phyloP scores from a whole-genome alignment of 2,888 invertebrate species.

The Pseudanteris insignis region DNA sequence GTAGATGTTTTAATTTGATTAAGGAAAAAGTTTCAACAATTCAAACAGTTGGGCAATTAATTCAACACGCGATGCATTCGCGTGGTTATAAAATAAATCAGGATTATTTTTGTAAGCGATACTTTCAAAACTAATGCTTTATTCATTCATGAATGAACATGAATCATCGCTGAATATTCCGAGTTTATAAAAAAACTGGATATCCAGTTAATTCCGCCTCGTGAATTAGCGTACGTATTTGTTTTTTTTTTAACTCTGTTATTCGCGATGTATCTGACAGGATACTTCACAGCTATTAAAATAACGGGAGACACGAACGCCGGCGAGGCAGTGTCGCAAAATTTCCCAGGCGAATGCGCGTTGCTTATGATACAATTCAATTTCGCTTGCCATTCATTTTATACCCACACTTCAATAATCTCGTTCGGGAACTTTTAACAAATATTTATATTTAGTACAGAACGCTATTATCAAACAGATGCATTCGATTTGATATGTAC shows the following conservation, averaged over 20 bases:
- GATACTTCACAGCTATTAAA: conserved; percentile 49
- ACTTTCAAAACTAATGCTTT: too few species aligned
- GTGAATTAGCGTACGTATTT: background rate
- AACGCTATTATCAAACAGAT: conserved; percentile 1
- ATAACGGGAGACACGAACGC: conserved; percentile 58
- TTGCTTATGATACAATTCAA: conserved; percentile 28
- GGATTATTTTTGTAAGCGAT: background rate
- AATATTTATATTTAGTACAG: too few species aligned
- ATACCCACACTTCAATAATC: too few species aligned
- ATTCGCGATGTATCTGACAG: conserved; percentile 22
- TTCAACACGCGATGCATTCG: too few species aligned
- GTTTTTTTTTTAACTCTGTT: conserved; percentile 9
- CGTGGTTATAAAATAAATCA: background rate
- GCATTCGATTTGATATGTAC: conserved; percentile 24
- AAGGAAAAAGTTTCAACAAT: too few species aligned
- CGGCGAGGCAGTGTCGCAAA: conserved; percentile 46
- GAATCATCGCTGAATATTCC: background rate
- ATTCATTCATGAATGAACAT: too few species aligned
- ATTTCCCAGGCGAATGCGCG: conserved; percentile 25
- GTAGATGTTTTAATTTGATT: too few species aligned
- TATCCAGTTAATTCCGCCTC: conserved; percentile 15
- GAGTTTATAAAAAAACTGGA: conserved; percentile 1
- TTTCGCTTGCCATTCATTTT: conserved; percentile 17
- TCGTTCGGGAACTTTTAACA: too few species aligned
- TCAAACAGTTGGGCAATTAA: too few species aligned